These are phyloP conservation scores for Galaxias olidus DNA, from an alignment of 2,797 vertebrate species.

Conservation along the genomic window DNA sequence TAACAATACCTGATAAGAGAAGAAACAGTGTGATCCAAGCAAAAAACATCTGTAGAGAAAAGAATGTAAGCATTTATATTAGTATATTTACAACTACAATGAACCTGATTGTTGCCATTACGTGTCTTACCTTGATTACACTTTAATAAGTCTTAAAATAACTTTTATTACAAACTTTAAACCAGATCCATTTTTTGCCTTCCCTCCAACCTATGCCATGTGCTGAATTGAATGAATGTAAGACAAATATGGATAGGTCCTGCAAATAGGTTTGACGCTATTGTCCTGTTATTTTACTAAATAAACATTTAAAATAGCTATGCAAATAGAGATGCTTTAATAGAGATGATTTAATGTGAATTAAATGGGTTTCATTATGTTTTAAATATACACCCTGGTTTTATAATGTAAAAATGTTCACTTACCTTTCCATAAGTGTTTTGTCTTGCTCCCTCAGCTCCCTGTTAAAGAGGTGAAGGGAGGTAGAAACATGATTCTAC, in stretches of 20 bases:
- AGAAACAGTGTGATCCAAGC: slow-evolving; percentile 69
- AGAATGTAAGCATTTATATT: background rate
- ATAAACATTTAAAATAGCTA: background rate
- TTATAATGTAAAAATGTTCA: background rate
- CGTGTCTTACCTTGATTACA: too few species aligned
- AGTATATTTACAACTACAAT: too few species aligned
- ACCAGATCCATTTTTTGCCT: too few species aligned
- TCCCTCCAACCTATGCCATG: too few species aligned
- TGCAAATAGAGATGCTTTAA: background rate
- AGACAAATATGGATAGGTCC: slow-evolving; percentile 1
- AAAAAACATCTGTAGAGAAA: slow-evolving; percentile 57
- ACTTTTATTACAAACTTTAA: too few species aligned
- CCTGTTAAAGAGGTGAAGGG: background rate
- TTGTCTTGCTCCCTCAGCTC: background rate
- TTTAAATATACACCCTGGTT: too few species aligned
- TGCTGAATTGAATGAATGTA: background rate
- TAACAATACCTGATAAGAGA: slow-evolving; percentile 74
- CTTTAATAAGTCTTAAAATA: too few species aligned
- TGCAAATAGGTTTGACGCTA: background rate
- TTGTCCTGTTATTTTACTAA: too few species aligned
- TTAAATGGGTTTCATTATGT: background rate
- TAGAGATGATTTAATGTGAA: background rate
- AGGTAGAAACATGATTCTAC: slow-evolving; percentile 7
- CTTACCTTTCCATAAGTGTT: background rate
- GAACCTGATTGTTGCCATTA: too few species aligned